Base-by-base conservation (phyloP, 2,888 invertebrate genomes). In the Globia sparganii region DNA sequence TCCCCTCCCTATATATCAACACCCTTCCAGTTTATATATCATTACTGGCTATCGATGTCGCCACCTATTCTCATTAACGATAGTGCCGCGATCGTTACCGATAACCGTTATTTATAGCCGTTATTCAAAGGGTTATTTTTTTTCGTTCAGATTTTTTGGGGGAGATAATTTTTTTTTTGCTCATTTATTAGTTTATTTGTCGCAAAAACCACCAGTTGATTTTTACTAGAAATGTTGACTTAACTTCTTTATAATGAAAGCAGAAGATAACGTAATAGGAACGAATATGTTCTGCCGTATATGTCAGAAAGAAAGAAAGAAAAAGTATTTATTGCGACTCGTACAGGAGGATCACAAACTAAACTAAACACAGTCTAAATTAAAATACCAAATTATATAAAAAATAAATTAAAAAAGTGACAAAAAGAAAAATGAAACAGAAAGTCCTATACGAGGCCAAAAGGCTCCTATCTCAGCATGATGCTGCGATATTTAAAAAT, bases 21-120 rank as follows among this genome's bases (percentile, higher is more conserved):
- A 81, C 87, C 86, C 83, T 83, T 64, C 68, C 80, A 86, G 86
- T 87, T 83, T 86, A 88, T 88, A 86, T 88, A 88, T 88, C 88
- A 88, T 88, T 88, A 88, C 84, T 76, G 78, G 73, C 65, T 81
- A 86, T 88, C 83, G 86, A 85, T 86, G 85, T 88, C 88, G 62
- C 83, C 85, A 80, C 84, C 81, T 85, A 86, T 86, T 81, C 83
- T 88, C 87, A 89, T 88, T 88, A 87, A 80, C 80, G 80, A 74
- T 86, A 89, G 88, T 84, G 85, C 53, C 81, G 80, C 59, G 77
- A 69, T 64, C 73, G 80, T 72, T 66, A 53, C 74, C 76, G 77
- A 78, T 80, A 88, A 78, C 83, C 31, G 82, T 82, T 81, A 86
- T 87, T 78, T 83, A 84, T 79, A 84, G 79, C 53, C 65, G 85